phyloP scores from a whole-genome alignment of 2,888 invertebrate species.

The Machimus rusticus region DNA sequence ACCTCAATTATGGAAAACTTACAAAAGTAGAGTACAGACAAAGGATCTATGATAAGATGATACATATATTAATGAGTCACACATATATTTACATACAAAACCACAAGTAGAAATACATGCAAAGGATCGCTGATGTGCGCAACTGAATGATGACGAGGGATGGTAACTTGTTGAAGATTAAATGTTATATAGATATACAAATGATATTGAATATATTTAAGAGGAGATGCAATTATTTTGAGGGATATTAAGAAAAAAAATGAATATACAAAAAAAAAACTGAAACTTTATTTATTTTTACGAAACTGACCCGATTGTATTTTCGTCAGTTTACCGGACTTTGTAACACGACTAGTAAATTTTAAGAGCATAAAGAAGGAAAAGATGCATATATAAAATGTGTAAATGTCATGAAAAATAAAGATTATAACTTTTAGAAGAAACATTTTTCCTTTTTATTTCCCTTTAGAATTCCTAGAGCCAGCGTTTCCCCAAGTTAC shows the following conservation, averaged over 20 bases:
- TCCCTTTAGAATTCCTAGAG: neutral
- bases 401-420: slow-evolving; percentile 35
- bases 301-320: slow-evolving; percentile 30
- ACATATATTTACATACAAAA: slow-evolving; percentile 34
- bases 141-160: neutral
- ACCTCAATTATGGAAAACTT: slow-evolving; percentile 32
- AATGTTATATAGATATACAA: slow-evolving; percentile 11
- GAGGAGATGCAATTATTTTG: slow-evolving; percentile 27
- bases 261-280: slow-evolving; percentile 20
- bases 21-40: neutral
- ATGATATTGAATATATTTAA: slow-evolving; percentile 31
- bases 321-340: slow-evolving; percentile 30
- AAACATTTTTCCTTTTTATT: neutral
- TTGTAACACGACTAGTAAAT: slow-evolving; percentile 28
- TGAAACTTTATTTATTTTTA: slow-evolving; percentile 26
- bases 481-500: too few species aligned
- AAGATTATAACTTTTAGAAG: slow-evolving; percentile 36
- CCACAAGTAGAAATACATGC: neutral
- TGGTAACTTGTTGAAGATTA: slow-evolving; percentile 22
- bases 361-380: slow-evolving; percentile 27
- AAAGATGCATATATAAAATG: slow-evolving; percentile 27
- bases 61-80: neutral
- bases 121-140: neutral
- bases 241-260: slow-evolving; percentile 25
- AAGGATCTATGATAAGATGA: slow-evolving; percentile 8